Conservation (phyloP, 2,113 vertebrate genomes). For the Vireo altiloquus region DNA sequence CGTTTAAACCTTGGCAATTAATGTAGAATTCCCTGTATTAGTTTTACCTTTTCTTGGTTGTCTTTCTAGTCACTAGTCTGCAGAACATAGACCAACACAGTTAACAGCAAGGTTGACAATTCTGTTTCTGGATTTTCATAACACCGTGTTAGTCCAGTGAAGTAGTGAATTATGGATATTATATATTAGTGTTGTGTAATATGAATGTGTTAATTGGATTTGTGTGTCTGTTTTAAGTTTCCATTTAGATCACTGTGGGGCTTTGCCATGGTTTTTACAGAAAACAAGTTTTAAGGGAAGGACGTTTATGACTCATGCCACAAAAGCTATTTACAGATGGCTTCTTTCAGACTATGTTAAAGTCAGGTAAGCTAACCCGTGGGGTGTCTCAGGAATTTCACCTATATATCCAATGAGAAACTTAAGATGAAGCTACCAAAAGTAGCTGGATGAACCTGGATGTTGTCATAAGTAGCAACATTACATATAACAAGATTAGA, state of each 20-base stretch:
- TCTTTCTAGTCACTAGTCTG: background rate
- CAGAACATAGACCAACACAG: background rate
- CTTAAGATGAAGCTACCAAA: background rate
- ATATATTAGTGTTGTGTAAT: background rate
- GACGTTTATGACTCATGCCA: conserved; percentile 98
- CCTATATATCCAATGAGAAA: background rate
- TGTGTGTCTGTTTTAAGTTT: conserved; percentile 75
- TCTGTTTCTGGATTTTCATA: background rate
- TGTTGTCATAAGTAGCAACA: background rate
- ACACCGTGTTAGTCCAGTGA: background rate
- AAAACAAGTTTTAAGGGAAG: conserved; percentile 99
- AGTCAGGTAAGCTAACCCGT: conserved; percentile 85
- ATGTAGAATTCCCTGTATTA: background rate
- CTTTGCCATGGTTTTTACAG: conserved; percentile 97
- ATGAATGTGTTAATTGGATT: background rate
- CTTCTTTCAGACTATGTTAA: conserved; percentile 97
- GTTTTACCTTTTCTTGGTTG: background rate
- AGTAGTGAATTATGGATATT: background rate
- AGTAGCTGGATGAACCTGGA: background rate
- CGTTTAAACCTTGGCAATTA: background rate
- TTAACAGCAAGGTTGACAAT: background rate
- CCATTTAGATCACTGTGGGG: conserved; percentile 97
- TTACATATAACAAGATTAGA: background rate
- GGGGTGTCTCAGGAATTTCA: background rate
- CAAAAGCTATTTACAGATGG: conserved; percentile 99